phyloP scores from a whole-genome alignment of 2,113 vertebrate genomes.

The Chaetodon auriga region DNA sequence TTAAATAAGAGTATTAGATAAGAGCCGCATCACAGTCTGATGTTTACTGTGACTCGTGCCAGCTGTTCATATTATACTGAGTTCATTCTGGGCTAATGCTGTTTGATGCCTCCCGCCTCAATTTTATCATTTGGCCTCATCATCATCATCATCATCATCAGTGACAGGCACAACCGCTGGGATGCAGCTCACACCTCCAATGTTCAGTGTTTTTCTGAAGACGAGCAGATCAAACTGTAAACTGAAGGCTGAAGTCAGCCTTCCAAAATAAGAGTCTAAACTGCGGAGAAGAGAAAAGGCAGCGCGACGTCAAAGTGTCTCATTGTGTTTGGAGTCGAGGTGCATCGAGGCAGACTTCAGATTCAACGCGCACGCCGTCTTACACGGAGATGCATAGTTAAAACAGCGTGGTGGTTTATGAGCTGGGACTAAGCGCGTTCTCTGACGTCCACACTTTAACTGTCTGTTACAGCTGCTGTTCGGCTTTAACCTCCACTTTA shows the following conservation, averaged over 20 bases:
- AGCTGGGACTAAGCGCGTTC: constrained; percentile 1
- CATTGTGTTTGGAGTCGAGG: neutral
- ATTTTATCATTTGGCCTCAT: neutral
- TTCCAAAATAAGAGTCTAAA: constrained; percentile 6
- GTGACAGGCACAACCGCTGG: neutral
- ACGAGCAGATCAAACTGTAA: constrained; percentile 8
- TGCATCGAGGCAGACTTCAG: constrained; percentile 29
- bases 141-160: neutral
- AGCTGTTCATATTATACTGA: neutral
- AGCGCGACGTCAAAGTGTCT: neutral
- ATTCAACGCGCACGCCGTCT: neutral
- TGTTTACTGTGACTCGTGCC: neutral
- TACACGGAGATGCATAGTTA: constrained; percentile 29
- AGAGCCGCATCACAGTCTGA: neutral
- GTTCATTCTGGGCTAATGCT: neutral
- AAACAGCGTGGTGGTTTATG: neutral
- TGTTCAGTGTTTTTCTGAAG: neutral
- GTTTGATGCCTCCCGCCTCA: neutral
- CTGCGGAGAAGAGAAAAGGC: neutral
- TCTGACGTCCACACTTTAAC: neutral
- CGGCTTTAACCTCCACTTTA: neutral
- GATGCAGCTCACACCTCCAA: neutral
- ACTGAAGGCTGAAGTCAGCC: neutral
- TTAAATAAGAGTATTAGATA: neutral
- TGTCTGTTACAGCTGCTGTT: too few relatives aligned